Percentiles rank a stretch among this genome's conserved stretches.
phyloP scores from a whole-genome alignment of 2,888 invertebrate species.

The Psococerastis gibbosa region DNA sequence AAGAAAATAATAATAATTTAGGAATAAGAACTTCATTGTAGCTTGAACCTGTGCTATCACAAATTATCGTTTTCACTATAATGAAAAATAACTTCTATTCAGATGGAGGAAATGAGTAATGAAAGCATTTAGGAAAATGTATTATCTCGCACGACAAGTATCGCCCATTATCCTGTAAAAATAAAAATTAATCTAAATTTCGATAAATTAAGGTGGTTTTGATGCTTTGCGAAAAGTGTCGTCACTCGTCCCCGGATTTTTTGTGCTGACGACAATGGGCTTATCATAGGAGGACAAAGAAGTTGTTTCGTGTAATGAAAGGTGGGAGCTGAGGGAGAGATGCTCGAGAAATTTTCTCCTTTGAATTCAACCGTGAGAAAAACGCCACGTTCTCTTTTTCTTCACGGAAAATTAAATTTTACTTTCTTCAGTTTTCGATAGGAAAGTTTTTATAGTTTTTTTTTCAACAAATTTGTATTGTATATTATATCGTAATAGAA shows the following conservation, averaged over 20 bases:
- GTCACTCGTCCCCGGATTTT: constrained; percentile 4
- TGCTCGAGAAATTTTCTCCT: background rate
- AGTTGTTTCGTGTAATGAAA: background rate
- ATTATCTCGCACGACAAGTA: too few relatives aligned
- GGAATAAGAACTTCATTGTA: too few relatives aligned
- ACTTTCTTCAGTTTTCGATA: constrained; percentile 10
- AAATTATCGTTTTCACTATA: too few relatives aligned
- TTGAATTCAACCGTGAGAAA: constrained; percentile 8
- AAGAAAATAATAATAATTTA: too few relatives aligned
- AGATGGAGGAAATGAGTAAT: too few relatives aligned
- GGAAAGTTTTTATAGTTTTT: constrained; percentile 6
- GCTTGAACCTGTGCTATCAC: too few relatives aligned
- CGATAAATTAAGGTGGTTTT: constrained; percentile 4
- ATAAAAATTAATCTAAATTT: constrained; percentile 9
- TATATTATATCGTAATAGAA: background rate
- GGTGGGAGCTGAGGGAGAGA: background rate
- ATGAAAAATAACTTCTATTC: too few relatives aligned
- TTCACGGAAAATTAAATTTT: constrained; percentile 10
- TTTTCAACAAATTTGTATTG: background rate
- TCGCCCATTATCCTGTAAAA: background rate
- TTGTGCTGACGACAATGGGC: constrained; percentile 5
- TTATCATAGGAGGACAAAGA: constrained; percentile 7
- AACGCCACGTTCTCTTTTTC: background rate
- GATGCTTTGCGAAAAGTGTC: background rate
- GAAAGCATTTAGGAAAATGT: too few relatives aligned